Evolutionary conservation across 2,888 invertebrate species (phyloP), one percentile per base, ranked within the genome.

Genomic region (Trachelus stipa): DNA sequence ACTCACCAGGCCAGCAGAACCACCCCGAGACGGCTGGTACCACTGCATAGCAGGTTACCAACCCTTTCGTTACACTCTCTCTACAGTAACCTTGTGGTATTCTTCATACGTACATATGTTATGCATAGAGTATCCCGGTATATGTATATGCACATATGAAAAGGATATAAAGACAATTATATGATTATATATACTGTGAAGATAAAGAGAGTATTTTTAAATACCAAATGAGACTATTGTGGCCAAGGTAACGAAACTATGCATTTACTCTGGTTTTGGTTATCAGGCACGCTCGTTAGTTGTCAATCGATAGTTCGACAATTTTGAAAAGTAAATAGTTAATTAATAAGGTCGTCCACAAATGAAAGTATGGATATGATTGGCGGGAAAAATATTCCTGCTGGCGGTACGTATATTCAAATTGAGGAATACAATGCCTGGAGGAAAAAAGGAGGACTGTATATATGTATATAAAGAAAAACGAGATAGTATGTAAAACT

Each of bases 11-110:
- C 75, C 73, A 73, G 73, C 34, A 74, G 74, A 68, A 35, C 79
- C 69, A 68, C 69, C 76, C 78, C 73, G 79, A 73, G 78, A 75
- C 76, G 78, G 73, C 78, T 78, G 78, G 78, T 78, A 78, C 78
- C 78, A 76, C 78, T 69, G 78, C 76, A 78, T 35, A 78, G 68
- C 76, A 34, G 73, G 76, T 34, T 35, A 74, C 69, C 71, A 71
- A 31, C 30, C 71, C 31, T 56, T 56, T 23, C 6, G 56, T 23
- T 56, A 56, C 23, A 56, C 56, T 56, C 40, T 40, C 40, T 40
- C 23, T 6, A 40, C 4, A 23, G 15, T 56, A 56, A 9, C 56
- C 56, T 23, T 9, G 23, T 40, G 6, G 40, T 23, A 56, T 23
- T 9, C 56, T 56, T 9, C 56, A 9, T 56, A 23, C 9, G 56